phyloP scores from a whole-genome alignment of 2,113 vertebrate species.

The Axis porcinus region DNA sequence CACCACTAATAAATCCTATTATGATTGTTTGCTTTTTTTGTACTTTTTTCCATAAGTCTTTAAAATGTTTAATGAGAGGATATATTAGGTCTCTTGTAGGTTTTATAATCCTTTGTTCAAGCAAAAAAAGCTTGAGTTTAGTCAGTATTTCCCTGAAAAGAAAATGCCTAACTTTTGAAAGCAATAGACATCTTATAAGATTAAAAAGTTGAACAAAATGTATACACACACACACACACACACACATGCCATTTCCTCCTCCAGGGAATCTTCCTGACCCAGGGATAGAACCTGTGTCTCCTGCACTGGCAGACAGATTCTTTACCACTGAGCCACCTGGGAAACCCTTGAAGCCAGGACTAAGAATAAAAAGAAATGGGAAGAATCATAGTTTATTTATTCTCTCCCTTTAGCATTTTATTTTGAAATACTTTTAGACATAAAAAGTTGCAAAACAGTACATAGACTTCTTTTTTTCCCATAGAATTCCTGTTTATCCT shows the following conservation, averaged over 20 bases:
- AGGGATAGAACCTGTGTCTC: neutral
- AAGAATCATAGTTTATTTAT: neutral
- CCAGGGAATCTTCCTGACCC: neutral
- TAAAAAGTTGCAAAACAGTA: neutral
- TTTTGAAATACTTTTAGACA: neutral
- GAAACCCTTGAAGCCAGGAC: neutral
- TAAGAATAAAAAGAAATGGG: neutral
- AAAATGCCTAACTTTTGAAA: conserved; percentile 15
- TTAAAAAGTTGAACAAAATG: neutral
- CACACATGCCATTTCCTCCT: neutral
- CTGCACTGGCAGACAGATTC: neutral
- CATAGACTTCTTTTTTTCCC: neutral
- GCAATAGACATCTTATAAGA: neutral
- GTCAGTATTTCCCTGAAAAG: neutral
- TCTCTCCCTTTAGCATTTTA: neutral
- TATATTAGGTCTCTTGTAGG: neutral
- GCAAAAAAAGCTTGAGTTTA: neutral
- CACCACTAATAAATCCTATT: neutral
- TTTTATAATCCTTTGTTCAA: neutral
- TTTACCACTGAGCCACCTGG: neutral
- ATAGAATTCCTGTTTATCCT: neutral
- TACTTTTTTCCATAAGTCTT: neutral
- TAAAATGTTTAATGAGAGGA: neutral
- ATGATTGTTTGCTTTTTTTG: neutral
- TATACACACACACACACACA: neutral